Percentiles rank a stretch among this genome's conserved stretches.
Evolutionary conservation across 2,888 invertebrate species (phyloP).

Genomic region (Frankliniella intonsa): DNA sequence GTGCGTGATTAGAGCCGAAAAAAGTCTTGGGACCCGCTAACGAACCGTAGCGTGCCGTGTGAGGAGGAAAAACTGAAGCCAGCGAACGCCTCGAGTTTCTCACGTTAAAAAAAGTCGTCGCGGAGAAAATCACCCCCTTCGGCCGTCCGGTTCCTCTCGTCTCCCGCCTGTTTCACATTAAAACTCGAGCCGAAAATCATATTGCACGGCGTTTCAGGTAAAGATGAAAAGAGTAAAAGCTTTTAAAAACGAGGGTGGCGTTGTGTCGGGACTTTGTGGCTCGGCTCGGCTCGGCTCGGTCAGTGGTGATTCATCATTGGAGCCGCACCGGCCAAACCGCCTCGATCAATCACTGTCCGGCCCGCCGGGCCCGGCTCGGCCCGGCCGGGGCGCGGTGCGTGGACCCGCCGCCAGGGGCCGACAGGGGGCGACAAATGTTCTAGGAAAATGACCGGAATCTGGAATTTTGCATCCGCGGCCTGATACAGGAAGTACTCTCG

Average conservation of each 20-base stretch:
- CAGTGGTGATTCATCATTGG: slow-evolving; percentile 10
- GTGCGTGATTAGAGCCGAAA: no score
- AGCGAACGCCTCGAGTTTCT: no score
- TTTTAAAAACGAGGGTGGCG: slow-evolving; percentile 4
- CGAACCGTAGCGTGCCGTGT: no score
- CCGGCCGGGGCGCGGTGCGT: background rate
- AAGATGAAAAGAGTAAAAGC: slow-evolving; percentile 3
- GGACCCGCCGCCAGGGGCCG: background rate
- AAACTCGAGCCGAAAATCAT: background rate
- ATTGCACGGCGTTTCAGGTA: background rate
- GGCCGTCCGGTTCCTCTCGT: no score
- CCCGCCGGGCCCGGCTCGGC: no score
- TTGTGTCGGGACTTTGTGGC: background rate
- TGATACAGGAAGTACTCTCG: no score
- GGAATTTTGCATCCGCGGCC: background rate
- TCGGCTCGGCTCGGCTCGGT: background rate
- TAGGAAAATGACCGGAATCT: background rate
- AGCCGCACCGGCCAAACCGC: background rate
- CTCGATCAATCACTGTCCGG: slow-evolving; percentile 16
- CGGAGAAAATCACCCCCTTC: no score
- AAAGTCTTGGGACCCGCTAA: no score
- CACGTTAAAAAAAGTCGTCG: no score
- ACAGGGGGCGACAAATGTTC: background rate
- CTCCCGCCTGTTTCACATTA: background rate
- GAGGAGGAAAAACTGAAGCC: no score